Conservation (phyloP, 2,888 invertebrate species). For the Mimumesa dahlbomi region DNA sequence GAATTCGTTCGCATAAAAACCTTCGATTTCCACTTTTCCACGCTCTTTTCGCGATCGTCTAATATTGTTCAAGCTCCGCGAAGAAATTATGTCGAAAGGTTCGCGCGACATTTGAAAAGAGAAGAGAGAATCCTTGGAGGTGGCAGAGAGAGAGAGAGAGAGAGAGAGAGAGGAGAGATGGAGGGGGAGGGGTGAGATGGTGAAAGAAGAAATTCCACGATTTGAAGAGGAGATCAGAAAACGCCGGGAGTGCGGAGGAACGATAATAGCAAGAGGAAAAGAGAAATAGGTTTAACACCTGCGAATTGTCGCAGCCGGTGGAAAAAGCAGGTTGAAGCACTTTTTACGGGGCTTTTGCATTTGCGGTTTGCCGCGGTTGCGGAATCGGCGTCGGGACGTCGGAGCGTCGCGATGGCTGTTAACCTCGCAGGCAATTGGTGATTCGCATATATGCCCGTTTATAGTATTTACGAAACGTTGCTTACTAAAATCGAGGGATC, state of each 20-base stretch:
- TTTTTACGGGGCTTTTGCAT: conserved; percentile 51
- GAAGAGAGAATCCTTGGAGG: no score
- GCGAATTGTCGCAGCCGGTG: conserved; percentile 16
- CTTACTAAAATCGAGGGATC: no score
- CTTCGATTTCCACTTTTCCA: no score
- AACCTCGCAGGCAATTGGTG: conserved; percentile 32
- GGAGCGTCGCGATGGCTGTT: conserved; percentile 11
- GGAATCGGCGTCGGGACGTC: conserved; percentile 15
- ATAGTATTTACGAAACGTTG: no score
- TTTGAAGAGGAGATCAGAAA: not conserved
- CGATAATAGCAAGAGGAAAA: not conserved
- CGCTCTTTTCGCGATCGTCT: no score
- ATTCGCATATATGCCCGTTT: conserved; percentile 20
- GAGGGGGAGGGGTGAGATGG: not conserved
- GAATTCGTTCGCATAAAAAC: no score
- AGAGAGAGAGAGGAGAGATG: not conserved
- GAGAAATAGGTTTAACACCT: conserved; percentile 24
- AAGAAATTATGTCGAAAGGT: no score
- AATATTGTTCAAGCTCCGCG: no score
- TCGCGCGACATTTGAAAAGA: no score
- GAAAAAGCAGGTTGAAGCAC: conserved; percentile 19
- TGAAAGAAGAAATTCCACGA: not conserved
- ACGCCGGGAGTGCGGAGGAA: not conserved
- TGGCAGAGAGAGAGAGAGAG: not conserved
- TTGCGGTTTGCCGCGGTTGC: conserved; percentile 49